These are phyloP conservation scores for Hoplostethus mediterraneus DNA, from an alignment of 2,797 vertebrate species.

Conservation along the genomic window DNA sequence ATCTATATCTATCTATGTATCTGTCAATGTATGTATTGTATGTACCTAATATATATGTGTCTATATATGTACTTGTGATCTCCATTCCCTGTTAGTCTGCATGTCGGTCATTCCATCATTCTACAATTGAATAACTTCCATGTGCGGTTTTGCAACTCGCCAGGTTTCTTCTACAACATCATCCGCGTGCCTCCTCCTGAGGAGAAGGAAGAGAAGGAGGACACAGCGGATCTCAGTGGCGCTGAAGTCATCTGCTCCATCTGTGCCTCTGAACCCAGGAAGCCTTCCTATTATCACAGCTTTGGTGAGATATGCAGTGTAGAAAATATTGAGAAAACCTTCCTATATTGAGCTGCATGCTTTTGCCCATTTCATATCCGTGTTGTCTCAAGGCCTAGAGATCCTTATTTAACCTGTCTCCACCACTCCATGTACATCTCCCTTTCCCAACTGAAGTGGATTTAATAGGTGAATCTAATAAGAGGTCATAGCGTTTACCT, in stretches of 20 bases:
- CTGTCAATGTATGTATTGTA: too few species aligned
- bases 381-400: too few species aligned
- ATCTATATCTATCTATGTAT: too few species aligned
- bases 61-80: not conserved
- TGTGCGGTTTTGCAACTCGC: not conserved
- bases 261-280: constrained; percentile 82
- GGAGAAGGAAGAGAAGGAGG: constrained; percentile 56
- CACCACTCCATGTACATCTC: constrained; percentile 24
- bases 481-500: constrained; percentile 17
- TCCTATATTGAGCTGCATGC: not conserved
- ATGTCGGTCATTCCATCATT: too few species aligned
- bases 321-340: constrained; percentile 10
- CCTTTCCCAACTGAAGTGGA: constrained; percentile 1
- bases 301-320: constrained; percentile 86
- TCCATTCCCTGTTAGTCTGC: not conserved
- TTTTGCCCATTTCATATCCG: not conserved
- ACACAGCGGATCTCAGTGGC: constrained; percentile 82
- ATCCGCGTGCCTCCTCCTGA: constrained; percentile 86
- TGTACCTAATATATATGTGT: too few species aligned
- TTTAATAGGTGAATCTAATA: constrained; percentile 35
- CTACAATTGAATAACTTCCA: not conserved
- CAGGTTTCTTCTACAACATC: constrained; percentile 92
- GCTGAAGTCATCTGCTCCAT: constrained; percentile 91
- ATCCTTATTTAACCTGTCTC: constrained; percentile 9
- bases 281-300: constrained; percentile 95